Evolutionary conservation across 1,140 invertebrate species (phyloP).

Genomic region (Trissolcus basalis): DNA sequence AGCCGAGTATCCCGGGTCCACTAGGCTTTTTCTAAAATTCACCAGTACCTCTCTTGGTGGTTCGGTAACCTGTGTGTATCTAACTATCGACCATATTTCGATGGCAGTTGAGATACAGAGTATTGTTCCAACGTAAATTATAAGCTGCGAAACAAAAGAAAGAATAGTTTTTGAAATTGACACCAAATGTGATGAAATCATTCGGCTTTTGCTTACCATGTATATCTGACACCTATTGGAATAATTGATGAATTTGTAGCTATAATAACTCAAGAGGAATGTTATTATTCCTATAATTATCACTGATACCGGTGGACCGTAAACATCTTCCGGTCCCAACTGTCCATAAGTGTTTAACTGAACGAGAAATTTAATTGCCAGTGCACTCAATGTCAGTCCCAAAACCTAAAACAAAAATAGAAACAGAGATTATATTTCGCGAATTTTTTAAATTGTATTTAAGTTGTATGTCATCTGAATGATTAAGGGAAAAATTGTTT

Average conservation of each 20-base stretch:
- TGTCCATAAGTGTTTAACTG: conserved; percentile 16
- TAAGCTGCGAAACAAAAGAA: conserved; percentile 17
- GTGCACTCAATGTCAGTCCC: conserved; percentile 7
- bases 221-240: conserved; percentile 23
- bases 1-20: neutral
- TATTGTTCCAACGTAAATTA: conserved; percentile 10
- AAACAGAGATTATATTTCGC: neutral
- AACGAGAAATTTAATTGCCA: conserved; percentile 15
- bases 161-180: neutral
- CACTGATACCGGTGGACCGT: conserved; percentile 15
- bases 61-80: conserved; percentile 19
- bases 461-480: conserved; percentile 1
- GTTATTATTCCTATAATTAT: conserved; percentile 37
- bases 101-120: neutral
- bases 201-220: conserved; percentile 11
- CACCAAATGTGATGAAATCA: neutral
- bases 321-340: conserved; percentile 26
- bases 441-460: neutral
- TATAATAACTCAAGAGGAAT: conserved; percentile 33
- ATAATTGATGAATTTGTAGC: conserved; percentile 32
- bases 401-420: conserved; percentile 16
- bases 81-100: conserved; percentile 32
- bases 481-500: neutral
- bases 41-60: conserved; percentile 9
- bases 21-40: conserved; percentile 10